These are phyloP conservation scores for Corythornis leucogaster DNA, from an alignment of 2,797 vertebrate genomes.

Conservation along the genomic window DNA sequence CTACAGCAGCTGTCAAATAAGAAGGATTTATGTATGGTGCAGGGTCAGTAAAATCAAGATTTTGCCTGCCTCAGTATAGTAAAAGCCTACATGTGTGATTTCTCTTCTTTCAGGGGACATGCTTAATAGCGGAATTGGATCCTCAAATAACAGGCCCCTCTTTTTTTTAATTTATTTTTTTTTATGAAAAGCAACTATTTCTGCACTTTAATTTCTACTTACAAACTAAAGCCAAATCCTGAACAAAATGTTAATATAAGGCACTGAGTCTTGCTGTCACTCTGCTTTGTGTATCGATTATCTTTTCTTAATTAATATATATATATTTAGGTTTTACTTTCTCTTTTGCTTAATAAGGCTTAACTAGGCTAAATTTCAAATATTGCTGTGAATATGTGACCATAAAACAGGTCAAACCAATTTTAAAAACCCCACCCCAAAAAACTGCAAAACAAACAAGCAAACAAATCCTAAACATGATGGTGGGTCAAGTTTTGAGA, in stretches of 20 bases:
- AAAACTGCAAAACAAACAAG: too few species aligned
- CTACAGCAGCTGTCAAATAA: not conserved
- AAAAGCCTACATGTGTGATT: not conserved
- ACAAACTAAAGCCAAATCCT: not conserved
- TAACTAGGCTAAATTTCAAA: not conserved
- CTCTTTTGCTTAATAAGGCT: not conserved
- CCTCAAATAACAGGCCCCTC: not conserved
- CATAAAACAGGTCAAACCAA: not conserved
- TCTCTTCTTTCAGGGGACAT: not conserved
- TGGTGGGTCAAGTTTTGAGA: not conserved
- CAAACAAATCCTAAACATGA: fast-evolving
- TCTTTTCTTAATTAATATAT: not conserved
- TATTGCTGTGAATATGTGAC: not conserved
- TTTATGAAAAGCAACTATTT: not conserved
- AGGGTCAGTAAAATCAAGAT: not conserved
- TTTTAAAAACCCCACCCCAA: too few species aligned
- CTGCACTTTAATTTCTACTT: not conserved
- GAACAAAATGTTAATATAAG: not conserved
- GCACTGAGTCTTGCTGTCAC: not conserved
- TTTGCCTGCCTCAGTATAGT: not conserved
- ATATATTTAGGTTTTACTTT: not conserved
- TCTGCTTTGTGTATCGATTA: not conserved
- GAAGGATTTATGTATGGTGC: not conserved
- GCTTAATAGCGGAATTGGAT: not conserved
- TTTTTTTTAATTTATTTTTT: not conserved